Conservation (phyloP, 2,888 invertebrate genomes). For the Aphrophora alni region DNA sequence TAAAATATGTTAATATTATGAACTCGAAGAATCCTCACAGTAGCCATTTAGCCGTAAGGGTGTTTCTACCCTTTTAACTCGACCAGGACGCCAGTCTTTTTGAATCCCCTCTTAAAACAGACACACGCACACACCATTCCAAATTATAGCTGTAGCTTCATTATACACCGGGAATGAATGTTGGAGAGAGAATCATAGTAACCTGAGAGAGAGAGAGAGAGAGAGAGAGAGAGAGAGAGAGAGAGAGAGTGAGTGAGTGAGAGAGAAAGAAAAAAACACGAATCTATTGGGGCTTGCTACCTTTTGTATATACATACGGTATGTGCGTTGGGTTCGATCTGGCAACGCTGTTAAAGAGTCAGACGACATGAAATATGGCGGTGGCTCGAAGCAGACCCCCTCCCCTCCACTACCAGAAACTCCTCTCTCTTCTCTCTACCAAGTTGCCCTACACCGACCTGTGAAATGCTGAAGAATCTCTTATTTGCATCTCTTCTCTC, state of each 20-base stretch:
- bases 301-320: constrained; percentile 39
- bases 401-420: not conserved
- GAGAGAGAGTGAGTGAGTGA: constrained; percentile 14
- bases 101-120: constrained; percentile 3
- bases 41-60: constrained; percentile 12
- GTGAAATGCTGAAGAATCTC: constrained; percentile 42
- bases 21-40: constrained; percentile 4
- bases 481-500: constrained; percentile 40
- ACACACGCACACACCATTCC: not conserved
- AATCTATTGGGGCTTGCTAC: constrained; percentile 23
- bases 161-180: constrained; percentile 17
- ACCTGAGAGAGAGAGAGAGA: constrained; percentile 2
- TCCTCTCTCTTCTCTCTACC: not conserved
- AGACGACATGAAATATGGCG: constrained; percentile 52
- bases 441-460: constrained; percentile 2
- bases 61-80: constrained; percentile 20
- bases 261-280: constrained; percentile 29
- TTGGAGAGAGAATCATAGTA: too few relatives aligned
- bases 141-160: constrained; percentile 21
- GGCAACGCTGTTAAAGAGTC: constrained; percentile 40
- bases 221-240: constrained; percentile 17
- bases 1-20: constrained; percentile 36
- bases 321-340: constrained; percentile 35
- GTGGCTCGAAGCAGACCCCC: constrained; percentile 42
- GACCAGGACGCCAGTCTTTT: constrained; percentile 4